Base-by-base conservation (phyloP, 2,888 invertebrate species). In the Chorisops tibialis region DNA sequence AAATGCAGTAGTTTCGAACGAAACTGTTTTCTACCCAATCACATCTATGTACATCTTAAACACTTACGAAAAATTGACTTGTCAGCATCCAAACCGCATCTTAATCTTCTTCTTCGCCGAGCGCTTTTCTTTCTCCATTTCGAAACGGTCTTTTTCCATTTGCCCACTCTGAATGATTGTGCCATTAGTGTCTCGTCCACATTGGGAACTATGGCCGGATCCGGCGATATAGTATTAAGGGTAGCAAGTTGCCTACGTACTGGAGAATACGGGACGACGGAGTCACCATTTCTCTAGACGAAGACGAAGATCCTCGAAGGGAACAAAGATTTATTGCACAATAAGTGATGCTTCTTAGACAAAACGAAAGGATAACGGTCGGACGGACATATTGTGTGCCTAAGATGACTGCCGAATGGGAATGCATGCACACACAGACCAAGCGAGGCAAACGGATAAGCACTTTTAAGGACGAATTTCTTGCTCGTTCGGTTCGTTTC, bases 321-420 rank as follows among this genome's bases (percentile, higher is more conserved):
- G 30, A 56, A 56, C 56, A 30, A 54, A 56, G 56, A 56, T 56
- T 56, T 56, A 56, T 56, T 56, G 45, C 56, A 56, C 56, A 56
- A 56, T 56, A 56, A 56, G 43, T 45, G 56, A 56, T 56, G 56
- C 45, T 56, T 21, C 45, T 56, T 56, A 56, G 56, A 56, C 56
- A 56, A 56, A 56, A 16, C 56, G 56, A 56, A 56, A 56, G 56
- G 56, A 56, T 56, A 56, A 45, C 45, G 43, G 45, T 45, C 43
- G 56, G 45, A 30, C 43, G 56, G 56, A 56, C 56, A 45, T 56
- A 56, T 56, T 56, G 45, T n/a, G n/a, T 30, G 56, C 56, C 56
- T 56, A 56, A 30, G 45, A 43, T 6, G 16, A 45, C 38, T 14
- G 12, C 21, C 18, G 22, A 30, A 24, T 6, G 12, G 18, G 56